Conservation (phyloP, 2,113 vertebrate genomes). For the Sminthopsis crassicaudata region DNA sequence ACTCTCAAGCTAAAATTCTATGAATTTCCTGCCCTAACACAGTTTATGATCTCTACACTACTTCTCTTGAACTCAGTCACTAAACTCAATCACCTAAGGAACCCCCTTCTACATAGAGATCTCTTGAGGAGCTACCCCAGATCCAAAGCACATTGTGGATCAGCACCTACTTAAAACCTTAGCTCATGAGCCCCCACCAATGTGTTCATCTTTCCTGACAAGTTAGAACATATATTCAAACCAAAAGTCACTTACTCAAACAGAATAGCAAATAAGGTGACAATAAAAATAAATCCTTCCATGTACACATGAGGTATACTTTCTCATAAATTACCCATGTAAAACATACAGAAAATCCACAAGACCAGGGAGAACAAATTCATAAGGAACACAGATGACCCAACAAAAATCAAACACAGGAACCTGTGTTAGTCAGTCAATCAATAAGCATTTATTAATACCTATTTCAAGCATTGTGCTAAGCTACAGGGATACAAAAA, state of each 20-base stretch:
- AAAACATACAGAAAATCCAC: neutral
- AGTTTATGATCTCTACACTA: neutral
- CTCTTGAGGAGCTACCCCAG: neutral
- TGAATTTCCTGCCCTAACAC: neutral
- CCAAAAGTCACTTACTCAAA: neutral
- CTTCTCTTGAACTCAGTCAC: neutral
- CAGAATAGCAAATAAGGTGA: neutral
- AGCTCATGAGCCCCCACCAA: neutral
- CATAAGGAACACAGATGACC: neutral
- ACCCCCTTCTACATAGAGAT: neutral
- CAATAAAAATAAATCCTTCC: neutral
- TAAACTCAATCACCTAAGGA: neutral
- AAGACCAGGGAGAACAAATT: neutral
- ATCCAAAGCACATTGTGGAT: neutral
- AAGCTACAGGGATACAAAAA: neutral
- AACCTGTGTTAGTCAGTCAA: neutral
- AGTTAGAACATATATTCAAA: neutral
- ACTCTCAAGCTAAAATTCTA: neutral
- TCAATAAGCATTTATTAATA: neutral
- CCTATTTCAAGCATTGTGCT: neutral
- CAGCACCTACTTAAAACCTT: neutral
- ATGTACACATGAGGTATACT: neutral
- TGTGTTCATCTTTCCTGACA: neutral
- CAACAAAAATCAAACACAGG: neutral
- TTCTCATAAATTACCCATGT: neutral